phyloP scores from a whole-genome alignment of 1,140 invertebrate species.

The Neelides sp. region DNA sequence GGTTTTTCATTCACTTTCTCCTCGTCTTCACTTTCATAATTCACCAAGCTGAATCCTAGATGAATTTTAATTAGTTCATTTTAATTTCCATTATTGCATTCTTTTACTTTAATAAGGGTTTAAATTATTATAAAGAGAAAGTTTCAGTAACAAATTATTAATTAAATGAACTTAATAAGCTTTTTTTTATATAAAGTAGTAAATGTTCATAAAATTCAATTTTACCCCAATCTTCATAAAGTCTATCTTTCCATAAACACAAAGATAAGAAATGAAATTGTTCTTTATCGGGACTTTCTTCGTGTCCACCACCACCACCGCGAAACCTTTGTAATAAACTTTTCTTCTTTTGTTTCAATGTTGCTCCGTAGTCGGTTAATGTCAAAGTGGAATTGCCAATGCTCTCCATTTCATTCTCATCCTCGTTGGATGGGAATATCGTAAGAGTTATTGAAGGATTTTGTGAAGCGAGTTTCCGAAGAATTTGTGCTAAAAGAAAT shows the following conservation, averaged over 20 bases:
- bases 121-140: too few species aligned
- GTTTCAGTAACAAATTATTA: too few species aligned
- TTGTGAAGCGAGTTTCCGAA: constrained; percentile 11
- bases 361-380: background rate
- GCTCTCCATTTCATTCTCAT: background rate
- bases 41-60: constrained; percentile 7
- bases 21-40: background rate
- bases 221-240: constrained; percentile 31
- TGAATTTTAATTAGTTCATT: constrained; percentile 18
- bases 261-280: constrained; percentile 16
- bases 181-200: too few species aligned
- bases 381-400: constrained; percentile 14
- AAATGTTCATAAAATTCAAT: too few species aligned
- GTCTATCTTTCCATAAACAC: constrained; percentile 28
- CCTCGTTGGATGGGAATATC: background rate
- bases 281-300: background rate
- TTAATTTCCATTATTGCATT: too few species aligned
- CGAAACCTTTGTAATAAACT: background rate
- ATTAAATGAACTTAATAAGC: too few species aligned
- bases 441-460: background rate
- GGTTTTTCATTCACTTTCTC: background rate
- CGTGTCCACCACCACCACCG: background rate
- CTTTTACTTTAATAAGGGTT: too few species aligned
- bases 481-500: constrained; percentile 27
- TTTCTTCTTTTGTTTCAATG: constrained; percentile 10